Evolutionary conservation across 2,113 vertebrate genomes (phyloP).

Genomic region (Poeciliopsis occidentalis): DNA sequence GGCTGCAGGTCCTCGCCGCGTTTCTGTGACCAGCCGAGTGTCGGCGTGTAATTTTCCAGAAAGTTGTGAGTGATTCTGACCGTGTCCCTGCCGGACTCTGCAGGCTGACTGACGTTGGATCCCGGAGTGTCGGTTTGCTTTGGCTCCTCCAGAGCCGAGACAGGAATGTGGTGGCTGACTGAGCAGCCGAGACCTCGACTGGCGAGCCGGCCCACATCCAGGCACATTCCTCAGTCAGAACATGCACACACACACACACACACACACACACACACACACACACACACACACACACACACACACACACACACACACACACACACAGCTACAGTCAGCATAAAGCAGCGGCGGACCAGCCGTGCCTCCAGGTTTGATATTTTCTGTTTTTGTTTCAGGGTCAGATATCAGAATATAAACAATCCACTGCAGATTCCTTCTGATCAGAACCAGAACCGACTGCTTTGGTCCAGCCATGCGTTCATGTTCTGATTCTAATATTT

Average conservation of each 20-base stretch:
- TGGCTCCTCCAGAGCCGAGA: conserved; percentile 3
- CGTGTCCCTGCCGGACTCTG: background rate
- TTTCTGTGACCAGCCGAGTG: background rate
- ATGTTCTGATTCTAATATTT: too few species aligned
- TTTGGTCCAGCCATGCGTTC: too few species aligned
- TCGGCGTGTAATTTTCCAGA: background rate
- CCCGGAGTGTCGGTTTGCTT: background rate
- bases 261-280: background rate
- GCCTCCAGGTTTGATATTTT: background rate
- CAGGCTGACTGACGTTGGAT: background rate
- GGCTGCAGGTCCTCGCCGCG: background rate
- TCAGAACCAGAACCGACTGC: too few species aligned
- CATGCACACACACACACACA: background rate
- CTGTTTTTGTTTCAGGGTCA: background rate
- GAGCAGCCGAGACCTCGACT: conserved; percentile 8
- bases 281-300: background rate
- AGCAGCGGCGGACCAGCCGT: background rate
- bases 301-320: background rate
- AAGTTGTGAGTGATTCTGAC: background rate
- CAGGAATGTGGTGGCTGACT: conserved; percentile 44
- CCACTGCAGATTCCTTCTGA: too few species aligned
- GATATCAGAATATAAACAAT: background rate
- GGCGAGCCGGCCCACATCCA: background rate
- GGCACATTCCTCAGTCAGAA: background rate
- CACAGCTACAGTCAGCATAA: background rate